Conservation (phyloP, 1,140 invertebrate genomes). For the Kradibia gibbosae region DNA sequence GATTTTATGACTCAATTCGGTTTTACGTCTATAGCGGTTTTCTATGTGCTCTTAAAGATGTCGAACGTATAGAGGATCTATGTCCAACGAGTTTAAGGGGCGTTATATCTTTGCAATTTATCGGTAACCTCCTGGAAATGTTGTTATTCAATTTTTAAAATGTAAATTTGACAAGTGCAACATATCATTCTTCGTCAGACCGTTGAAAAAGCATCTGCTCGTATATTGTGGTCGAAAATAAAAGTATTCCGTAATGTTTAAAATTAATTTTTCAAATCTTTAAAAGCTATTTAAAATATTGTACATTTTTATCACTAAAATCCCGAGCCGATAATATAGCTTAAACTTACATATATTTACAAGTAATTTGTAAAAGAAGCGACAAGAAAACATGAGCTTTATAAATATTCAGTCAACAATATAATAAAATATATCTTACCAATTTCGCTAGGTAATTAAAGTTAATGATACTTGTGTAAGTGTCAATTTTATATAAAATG, state of each 20-base stretch:
- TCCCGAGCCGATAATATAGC: no score
- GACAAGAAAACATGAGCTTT: no score
- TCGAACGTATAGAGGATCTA: slow-evolving; percentile 16
- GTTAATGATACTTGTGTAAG: not conserved
- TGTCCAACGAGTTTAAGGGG: slow-evolving; percentile 15
- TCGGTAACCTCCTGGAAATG: slow-evolving; percentile 43
- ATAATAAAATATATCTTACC: no score
- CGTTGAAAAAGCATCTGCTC: not conserved
- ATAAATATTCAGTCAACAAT: no score
- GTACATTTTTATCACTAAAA: no score
- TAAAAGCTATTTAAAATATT: no score
- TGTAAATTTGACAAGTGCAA: slow-evolving; percentile 40
- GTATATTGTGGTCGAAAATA: not conserved
- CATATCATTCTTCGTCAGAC: slow-evolving; percentile 8
- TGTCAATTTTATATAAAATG: not conserved
- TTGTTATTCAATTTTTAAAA: slow-evolving; percentile 50
- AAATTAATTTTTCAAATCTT: no score
- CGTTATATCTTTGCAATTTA: slow-evolving; percentile 40
- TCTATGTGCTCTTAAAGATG: slow-evolving; percentile 33
- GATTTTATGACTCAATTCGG: slow-evolving; percentile 61
- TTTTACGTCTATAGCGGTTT: slow-evolving; percentile 46
- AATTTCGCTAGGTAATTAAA: not conserved
- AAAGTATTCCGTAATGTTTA: not conserved
- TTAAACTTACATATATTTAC: no score
- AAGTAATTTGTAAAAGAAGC: no score